phyloP scores from a whole-genome alignment of 1,140 invertebrate genomes.

The Pachypeltis micranthus region DNA sequence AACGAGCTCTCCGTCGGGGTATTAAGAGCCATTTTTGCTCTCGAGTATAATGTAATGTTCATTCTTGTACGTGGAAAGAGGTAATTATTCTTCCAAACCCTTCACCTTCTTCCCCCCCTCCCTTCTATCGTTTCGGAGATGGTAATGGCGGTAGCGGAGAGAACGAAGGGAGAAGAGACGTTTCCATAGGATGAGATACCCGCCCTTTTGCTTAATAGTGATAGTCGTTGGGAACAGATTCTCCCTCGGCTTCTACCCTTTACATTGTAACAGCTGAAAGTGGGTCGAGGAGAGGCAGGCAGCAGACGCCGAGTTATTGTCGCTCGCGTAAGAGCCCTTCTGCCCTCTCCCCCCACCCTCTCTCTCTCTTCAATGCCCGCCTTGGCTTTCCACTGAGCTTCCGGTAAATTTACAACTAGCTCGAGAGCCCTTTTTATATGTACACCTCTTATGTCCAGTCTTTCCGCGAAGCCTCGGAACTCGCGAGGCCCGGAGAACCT shows the following conservation, averaged over 20 bases:
- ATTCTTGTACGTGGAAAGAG: not conserved
- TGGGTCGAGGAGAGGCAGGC: not conserved
- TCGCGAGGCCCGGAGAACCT: no score
- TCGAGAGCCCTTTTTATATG: not conserved
- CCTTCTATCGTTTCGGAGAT: no score
- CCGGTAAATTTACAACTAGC: not conserved
- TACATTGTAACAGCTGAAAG: not conserved
- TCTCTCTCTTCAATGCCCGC: no score
- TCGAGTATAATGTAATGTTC: not conserved
- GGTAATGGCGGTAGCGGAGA: no score
- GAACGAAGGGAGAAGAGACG: no score
- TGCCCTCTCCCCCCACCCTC: no score
- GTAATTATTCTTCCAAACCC: not conserved
- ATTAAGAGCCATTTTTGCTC: not conserved
- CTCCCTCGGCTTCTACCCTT: not conserved
- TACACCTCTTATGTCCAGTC: no score
- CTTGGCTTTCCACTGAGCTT: no score
- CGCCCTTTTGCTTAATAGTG: conserved; percentile 9
- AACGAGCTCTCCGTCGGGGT: no score
- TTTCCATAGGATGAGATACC: no score
- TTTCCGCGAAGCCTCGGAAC: no score
- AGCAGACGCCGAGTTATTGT: not conserved
- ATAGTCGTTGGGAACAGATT: conserved; percentile 3
- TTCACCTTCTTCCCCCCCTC: no score
- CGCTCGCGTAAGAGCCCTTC: conserved; percentile 3